These are phyloP conservation scores for Caenorhabditis japonica DNA, from an alignment of 2,888 invertebrate species.

Conservation along the genomic window DNA sequence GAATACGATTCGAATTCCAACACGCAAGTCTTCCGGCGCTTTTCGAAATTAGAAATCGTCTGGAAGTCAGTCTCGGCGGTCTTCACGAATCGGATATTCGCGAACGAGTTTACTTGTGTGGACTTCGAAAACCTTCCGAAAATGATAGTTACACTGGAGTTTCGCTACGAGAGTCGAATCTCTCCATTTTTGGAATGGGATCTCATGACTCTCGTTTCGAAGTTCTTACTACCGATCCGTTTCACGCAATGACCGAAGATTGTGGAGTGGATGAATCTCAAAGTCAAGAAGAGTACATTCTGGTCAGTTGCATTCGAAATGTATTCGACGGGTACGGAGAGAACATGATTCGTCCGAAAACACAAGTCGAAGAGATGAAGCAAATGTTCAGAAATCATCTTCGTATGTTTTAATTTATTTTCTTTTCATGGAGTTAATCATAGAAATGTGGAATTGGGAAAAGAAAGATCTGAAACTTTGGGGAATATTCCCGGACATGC, in stretches of 20 bases:
- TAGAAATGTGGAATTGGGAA: too few relatives aligned
- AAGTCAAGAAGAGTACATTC: constrained; percentile 41
- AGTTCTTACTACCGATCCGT: constrained; percentile 45
- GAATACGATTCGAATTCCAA: constrained; percentile 48
- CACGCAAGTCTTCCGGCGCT: constrained; percentile 44
- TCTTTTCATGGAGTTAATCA: too few relatives aligned
- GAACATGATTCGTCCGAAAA: constrained; percentile 19
- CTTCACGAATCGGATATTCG: constrained; percentile 11
- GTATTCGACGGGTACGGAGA: constrained; percentile 30
- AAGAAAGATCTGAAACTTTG: too few relatives aligned
- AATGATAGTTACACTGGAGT: neutral
- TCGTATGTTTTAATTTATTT: constrained; percentile 22
- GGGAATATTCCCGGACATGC: too few relatives aligned
- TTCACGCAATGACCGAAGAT: constrained; percentile 47
- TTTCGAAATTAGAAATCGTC: constrained; percentile 43
- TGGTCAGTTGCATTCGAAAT: constrained; percentile 37
- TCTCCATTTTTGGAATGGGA: constrained; percentile 20
- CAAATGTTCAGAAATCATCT: constrained; percentile 41
- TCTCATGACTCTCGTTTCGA: constrained; percentile 28
- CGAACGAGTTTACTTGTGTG: constrained; percentile 35
- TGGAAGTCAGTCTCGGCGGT: constrained; percentile 31
- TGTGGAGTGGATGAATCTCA: constrained; percentile 40
- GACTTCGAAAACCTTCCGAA: constrained; percentile 5
- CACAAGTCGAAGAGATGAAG: constrained; percentile 18
- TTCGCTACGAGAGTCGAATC: constrained; percentile 23